Evolutionary conservation across 1,140 invertebrate species (phyloP).

Genomic region (Aphidius gifuensis): DNA sequence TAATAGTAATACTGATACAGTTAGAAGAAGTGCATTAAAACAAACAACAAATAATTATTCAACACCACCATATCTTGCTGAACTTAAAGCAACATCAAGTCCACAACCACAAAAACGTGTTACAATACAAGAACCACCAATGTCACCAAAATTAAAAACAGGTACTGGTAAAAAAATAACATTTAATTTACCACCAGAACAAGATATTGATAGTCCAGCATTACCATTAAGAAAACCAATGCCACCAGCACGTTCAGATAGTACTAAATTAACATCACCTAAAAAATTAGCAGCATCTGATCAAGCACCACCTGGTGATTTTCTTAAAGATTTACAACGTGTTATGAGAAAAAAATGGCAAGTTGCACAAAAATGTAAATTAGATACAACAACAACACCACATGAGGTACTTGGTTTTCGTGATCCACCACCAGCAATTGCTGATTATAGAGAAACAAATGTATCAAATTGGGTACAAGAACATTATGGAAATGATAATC

Average conservation of each 20-base stretch:
- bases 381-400: conserved; percentile 78
- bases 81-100: conserved; percentile 51
- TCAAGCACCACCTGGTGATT: conserved; percentile 76
- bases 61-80: conserved; percentile 47
- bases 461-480: conserved; percentile 89
- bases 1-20: conserved; percentile 48
- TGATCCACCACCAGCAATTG: conserved; percentile 65
- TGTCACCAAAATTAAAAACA: conserved; percentile 51
- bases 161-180: conserved; percentile 56
- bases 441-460: conserved; percentile 76
- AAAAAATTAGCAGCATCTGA: conserved; percentile 70
- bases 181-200: conserved; percentile 56
- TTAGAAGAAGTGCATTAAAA: conserved; percentile 49
- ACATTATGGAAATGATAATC: conserved; percentile 71
- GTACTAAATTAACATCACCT: conserved; percentile 68
- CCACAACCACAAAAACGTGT: conserved; percentile 54
- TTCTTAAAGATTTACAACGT: conserved; percentile 81
- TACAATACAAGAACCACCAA: conserved; percentile 53
- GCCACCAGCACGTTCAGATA: conserved; percentile 70
- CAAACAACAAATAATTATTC: conserved; percentile 45
- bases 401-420: conserved; percentile 88
- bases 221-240: conserved; percentile 56
- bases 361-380: conserved; percentile 85
- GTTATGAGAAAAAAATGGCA: conserved; percentile 95
- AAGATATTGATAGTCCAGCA: conserved; percentile 48